A percentile compares a stretch with the other conserved stretches of the same genome.
Conservation (phyloP, 2,797 vertebrate species). For the Cercopithecus neglectus region DNA sequence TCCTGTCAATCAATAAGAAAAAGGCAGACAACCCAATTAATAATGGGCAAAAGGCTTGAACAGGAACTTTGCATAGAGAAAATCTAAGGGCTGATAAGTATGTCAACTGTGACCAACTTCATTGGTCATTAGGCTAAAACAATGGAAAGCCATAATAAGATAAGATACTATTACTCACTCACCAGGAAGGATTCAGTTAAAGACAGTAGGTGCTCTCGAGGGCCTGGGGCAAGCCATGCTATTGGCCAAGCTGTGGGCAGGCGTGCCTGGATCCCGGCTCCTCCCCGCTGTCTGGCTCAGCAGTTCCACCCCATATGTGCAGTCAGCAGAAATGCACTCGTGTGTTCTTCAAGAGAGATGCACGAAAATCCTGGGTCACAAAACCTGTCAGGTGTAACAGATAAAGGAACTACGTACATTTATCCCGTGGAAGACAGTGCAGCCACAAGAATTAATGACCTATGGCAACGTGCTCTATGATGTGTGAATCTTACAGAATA, state of each 20-base stretch:
- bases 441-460: accelerated
- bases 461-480: accelerated
- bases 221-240: background rate
- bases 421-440: too few species aligned
- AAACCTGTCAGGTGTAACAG: background rate
- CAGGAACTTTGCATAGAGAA: background rate
- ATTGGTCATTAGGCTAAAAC: background rate
- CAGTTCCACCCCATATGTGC: background rate
- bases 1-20: background rate
- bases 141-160: background rate
- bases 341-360: accelerated
- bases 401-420: accelerated
- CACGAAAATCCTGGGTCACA: accelerated
- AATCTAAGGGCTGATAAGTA: background rate
- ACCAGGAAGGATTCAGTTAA: background rate
- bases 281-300: background rate
- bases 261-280: background rate
- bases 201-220: accelerated
- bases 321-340: background rate
- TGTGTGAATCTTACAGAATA: background rate
- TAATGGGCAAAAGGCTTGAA: background rate
- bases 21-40: background rate
- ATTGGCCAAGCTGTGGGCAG: background rate
- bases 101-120: accelerated
- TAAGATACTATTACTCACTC: background rate